Conservation (phyloP, 1,140 invertebrate species). For the Drosophila sechellia region DNA sequence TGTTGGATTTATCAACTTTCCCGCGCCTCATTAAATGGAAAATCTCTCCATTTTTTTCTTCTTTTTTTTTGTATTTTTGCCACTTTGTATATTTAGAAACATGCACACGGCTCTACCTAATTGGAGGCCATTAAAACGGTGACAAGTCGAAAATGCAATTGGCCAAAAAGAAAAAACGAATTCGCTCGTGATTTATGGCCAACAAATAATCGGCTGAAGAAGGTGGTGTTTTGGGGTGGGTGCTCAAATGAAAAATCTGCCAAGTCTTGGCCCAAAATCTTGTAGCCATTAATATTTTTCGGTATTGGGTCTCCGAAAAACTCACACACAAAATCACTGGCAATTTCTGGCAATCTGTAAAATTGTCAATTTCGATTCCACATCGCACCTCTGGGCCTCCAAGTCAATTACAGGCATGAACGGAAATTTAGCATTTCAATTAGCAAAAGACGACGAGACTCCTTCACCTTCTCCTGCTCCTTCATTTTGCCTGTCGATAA, state of each 20-base stretch:
- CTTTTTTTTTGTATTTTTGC: too few species aligned
- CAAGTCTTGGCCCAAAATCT: conserved; percentile 56
- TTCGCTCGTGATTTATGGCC: conserved; percentile 69
- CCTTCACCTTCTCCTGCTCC: not conserved
- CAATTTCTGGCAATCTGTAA: conserved; percentile 39
- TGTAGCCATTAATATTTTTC: conserved; percentile 68
- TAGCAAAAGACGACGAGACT: conserved; percentile 45
- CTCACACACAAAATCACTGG: not conserved
- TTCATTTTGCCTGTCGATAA: conserved; percentile 55
- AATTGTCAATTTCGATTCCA: conserved; percentile 72
- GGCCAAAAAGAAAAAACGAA: conserved; percentile 15
- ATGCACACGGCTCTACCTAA: conserved; percentile 50
- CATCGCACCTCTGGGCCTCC: conserved; percentile 37
- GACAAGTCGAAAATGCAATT: conserved; percentile 65
- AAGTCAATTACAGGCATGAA: conserved; percentile 83
- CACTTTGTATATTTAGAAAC: conserved; percentile 21
- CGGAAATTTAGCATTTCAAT: conserved; percentile 84
- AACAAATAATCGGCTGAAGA: conserved; percentile 64
- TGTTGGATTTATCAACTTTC: conserved; percentile 20
- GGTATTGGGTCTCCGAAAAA: not conserved
- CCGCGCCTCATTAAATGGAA: conserved; percentile 18
- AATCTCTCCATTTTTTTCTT: not conserved
- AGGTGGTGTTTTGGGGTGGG: conserved; percentile 1
- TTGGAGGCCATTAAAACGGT: conserved; percentile 69
- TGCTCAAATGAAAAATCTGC: conserved; percentile 58